Evolutionary conservation across 2,797 vertebrate genomes (phyloP), one percentile per base, ranked within the genome.

Genomic region (Melanotaenia maccullochi): DNA sequence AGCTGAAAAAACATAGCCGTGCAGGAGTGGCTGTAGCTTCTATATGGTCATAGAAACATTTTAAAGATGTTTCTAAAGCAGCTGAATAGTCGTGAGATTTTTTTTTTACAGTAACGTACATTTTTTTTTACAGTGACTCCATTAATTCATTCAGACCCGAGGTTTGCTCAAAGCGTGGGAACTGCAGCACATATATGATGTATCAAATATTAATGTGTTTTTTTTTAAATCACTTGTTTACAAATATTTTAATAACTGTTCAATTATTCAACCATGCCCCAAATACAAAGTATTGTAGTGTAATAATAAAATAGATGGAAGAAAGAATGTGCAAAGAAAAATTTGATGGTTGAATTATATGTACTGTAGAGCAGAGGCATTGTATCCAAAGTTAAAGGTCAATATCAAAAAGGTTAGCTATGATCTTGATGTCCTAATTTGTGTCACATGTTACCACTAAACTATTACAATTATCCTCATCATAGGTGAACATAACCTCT

Each of bases 371-470:
- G 14, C 56, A 68, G 9, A 2, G 14, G 36, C 28, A 61, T 44
- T 33, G 54, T 28, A 69, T 38, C 33, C 9, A 49, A 47, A 75
- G 22, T 25, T 52, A 71, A 82, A 42, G 9, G 49, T 38, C 22
- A 58, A 1, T 35, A 25, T 57, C 32, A 52, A 70, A 60, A 47
- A 1, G 5, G 22, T 61, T n/a, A 63, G 9, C 56, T 57, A 60
- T 32, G 14, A n/a, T 24, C 13, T 55, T n/a, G 8, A 25, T 54
- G n/a, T 58, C n/a, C 4, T 24, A 5, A 18, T 56, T 24, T 66
- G 22, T 82, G 20, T 47, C 55, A 20, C 32, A 60, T 52, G 5
- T 51, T 22, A 30, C 25, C 22, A 54, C 22, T 54, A 55, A 55
- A 11, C 5, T 55, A 16, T 14, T 3, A 30, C 25, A 55, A 55